These are phyloP conservation scores for Siniperca undulata DNA, from an alignment of 2,797 vertebrate species.

Conservation along the genomic window DNA sequence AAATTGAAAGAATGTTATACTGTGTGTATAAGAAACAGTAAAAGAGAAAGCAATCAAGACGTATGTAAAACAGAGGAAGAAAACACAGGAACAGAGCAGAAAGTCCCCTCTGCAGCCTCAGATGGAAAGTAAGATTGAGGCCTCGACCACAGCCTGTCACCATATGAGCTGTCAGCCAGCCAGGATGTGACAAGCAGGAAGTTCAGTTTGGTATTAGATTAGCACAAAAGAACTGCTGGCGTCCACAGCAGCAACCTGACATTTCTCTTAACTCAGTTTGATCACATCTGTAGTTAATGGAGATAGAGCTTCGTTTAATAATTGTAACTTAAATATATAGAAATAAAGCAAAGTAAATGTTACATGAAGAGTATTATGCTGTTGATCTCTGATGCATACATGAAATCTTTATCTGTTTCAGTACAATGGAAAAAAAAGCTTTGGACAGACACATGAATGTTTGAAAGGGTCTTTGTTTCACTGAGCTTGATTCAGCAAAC, in stretches of 20 bases:
- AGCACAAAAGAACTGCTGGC: neutral
- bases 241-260: neutral
- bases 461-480: constrained; percentile 4
- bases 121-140: constrained; percentile 58
- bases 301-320: neutral
- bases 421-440: neutral
- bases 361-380: neutral
- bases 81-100: constrained; percentile 23
- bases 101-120: constrained; percentile 38
- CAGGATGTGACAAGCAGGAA: constrained; percentile 79
- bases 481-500: neutral
- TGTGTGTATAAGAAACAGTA: neutral
- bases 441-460: neutral
- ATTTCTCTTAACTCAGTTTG: neutral
- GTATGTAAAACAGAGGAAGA: constrained; percentile 7
- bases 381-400: neutral
- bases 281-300: neutral
- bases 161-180: constrained; percentile 64
- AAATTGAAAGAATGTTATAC: neutral
- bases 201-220: constrained; percentile 43
- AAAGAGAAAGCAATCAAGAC: neutral
- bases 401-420: neutral
- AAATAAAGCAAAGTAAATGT: constrained; percentile 7
- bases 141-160: constrained; percentile 70
- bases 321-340: neutral